These are phyloP conservation scores for Drosophila lini DNA, from an alignment of 1,140 invertebrate species.

Conservation along the genomic window DNA sequence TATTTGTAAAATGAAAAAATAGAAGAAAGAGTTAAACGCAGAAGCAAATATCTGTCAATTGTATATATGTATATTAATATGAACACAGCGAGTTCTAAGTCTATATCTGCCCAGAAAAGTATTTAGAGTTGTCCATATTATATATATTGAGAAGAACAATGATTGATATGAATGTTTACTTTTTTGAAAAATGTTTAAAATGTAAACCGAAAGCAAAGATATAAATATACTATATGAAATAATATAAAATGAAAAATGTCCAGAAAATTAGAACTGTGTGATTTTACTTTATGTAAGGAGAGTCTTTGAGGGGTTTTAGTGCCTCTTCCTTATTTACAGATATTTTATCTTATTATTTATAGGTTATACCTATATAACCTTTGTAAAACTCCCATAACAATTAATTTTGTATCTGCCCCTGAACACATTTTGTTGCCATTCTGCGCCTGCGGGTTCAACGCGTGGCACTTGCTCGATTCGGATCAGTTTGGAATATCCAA, in stretches of 20 bases:
- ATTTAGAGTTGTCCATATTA: slow-evolving; percentile 66
- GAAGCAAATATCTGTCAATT: slow-evolving; percentile 59
- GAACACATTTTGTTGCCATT: slow-evolving; percentile 33
- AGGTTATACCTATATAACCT: not conserved
- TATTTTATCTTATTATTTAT: too few species aligned
- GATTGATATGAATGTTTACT: slow-evolving; percentile 68
- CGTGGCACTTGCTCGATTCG: slow-evolving; percentile 43
- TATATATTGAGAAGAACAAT: slow-evolving; percentile 42
- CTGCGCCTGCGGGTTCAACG: slow-evolving; percentile 42
- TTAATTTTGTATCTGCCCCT: slow-evolving; percentile 13
- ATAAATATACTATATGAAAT: slow-evolving; percentile 27
- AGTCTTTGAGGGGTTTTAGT: not conserved
- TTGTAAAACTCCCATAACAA: not conserved
- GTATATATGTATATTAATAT: slow-evolving; percentile 50
- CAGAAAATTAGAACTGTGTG: slow-evolving; percentile 12
- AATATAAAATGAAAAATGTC: slow-evolving; percentile 31
- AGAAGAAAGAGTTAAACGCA: slow-evolving; percentile 20
- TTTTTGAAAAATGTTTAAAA: slow-evolving; percentile 70
- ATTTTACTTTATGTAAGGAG: not conserved
- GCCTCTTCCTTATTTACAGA: too few species aligned
- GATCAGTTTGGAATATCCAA: slow-evolving; percentile 30
- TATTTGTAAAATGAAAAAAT: slow-evolving; percentile 45
- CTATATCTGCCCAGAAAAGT: slow-evolving; percentile 47
- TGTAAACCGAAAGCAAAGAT: slow-evolving; percentile 35
- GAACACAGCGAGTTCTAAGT: slow-evolving; percentile 36